A percentile compares a stretch with the other conserved stretches of the same genome.
Conservation (phyloP, 2,113 vertebrate species). For the Columba janthina region DNA sequence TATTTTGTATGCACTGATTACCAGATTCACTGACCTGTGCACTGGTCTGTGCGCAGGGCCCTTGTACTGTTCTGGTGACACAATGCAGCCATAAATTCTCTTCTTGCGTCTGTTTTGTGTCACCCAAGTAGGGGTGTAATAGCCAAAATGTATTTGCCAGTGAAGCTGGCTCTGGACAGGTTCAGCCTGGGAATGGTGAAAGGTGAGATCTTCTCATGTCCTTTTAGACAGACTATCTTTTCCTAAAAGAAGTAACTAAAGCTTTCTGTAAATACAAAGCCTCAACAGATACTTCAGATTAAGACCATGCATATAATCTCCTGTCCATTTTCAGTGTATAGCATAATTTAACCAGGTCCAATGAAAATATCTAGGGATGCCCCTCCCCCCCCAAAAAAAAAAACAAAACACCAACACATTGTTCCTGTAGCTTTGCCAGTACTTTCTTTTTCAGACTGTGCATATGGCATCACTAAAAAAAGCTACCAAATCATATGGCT, state of each 20-base stretch:
- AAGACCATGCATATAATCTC: neutral
- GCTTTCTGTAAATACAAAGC: neutral
- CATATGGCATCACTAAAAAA: conserved; percentile 34
- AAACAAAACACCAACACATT: neutral
- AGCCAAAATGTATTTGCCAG: neutral
- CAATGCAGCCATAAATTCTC: neutral
- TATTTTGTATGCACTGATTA: neutral
- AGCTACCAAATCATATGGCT: neutral
- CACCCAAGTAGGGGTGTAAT: neutral
- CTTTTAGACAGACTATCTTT: neutral
- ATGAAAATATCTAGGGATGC: neutral
- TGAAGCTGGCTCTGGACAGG: neutral
- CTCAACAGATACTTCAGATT: neutral
- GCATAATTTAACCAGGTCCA: neutral
- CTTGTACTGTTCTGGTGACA: neutral
- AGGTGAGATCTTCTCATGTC: neutral
- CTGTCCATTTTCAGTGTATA: neutral
- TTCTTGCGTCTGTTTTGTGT: neutral
- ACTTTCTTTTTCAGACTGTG: conserved; percentile 3
- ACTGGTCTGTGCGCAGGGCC: neutral
- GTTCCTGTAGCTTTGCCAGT: neutral
- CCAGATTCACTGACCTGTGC: neutral
- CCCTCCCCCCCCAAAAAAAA: neutral
- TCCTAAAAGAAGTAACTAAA: neutral
- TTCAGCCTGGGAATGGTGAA: neutral